phyloP scores from a whole-genome alignment of 2,888 invertebrate species.

The Lycocerus yunnanus region DNA sequence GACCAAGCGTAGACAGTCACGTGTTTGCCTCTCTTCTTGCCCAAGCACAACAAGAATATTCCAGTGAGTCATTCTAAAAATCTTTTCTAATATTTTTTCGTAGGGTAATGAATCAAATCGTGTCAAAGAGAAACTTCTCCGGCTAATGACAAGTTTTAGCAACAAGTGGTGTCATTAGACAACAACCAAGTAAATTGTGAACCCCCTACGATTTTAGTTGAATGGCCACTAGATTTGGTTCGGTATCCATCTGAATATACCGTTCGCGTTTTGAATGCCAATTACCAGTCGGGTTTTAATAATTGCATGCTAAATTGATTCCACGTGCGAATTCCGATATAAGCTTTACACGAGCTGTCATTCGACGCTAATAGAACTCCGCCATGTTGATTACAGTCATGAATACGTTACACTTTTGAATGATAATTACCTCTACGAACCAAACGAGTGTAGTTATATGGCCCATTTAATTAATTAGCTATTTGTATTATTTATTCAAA shows the following conservation, averaged over 20 bases:
- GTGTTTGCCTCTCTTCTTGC: slow-evolving; percentile 62
- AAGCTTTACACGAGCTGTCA: slow-evolving; percentile 34
- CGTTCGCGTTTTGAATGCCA: slow-evolving; percentile 32
- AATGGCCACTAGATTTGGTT: slow-evolving; percentile 36
- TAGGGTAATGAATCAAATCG: neutral
- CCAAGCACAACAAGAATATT: slow-evolving; percentile 63
- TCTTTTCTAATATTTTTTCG: neutral
- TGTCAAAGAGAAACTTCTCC: neutral
- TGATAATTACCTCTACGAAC: slow-evolving; percentile 33
- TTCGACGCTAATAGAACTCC: slow-evolving; percentile 25
- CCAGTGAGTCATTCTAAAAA: slow-evolving; percentile 57
- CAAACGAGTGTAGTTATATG: slow-evolving; percentile 23
- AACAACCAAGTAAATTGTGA: slow-evolving; percentile 39
- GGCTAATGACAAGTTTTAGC: slow-evolving; percentile 29
- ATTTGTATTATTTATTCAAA: neutral
- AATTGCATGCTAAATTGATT: slow-evolving; percentile 37
- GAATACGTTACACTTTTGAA: slow-evolving; percentile 30
- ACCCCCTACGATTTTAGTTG: slow-evolving; percentile 32
- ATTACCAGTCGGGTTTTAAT: slow-evolving; percentile 32
- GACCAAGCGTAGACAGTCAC: slow-evolving; percentile 59
- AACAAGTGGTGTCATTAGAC: slow-evolving; percentile 44
- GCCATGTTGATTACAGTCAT: slow-evolving; percentile 35
- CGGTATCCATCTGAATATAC: slow-evolving; percentile 24
- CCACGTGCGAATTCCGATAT: slow-evolving; percentile 37
- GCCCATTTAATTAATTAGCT: neutral